Evolutionary conservation across 2,113 vertebrate genomes (phyloP).

Genomic region (Podocnemis expansa): DNA sequence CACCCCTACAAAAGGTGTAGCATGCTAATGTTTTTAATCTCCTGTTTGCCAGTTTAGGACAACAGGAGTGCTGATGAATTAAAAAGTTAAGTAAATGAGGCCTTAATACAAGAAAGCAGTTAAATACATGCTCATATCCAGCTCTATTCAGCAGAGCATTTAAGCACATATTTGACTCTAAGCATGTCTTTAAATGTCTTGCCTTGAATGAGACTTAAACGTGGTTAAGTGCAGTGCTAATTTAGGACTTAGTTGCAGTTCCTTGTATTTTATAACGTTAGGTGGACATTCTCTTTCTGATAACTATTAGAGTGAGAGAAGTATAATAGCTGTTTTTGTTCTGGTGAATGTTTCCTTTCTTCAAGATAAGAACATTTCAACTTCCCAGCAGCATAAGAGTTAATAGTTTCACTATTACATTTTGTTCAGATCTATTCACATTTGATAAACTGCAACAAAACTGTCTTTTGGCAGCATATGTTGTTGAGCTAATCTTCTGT

Average conservation of each 20-base stretch:
- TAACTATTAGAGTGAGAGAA: background rate
- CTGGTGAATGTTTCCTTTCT: background rate
- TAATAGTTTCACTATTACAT: slow-evolving; percentile 43
- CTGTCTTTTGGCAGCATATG: slow-evolving; percentile 51
- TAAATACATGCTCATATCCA: background rate
- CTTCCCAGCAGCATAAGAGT: slow-evolving; percentile 31
- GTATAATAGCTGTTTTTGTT: background rate
- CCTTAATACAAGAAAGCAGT: background rate
- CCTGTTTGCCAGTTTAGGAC: background rate
- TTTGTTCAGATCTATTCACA: slow-evolving; percentile 38
- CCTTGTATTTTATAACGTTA: background rate
- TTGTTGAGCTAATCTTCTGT: slow-evolving; percentile 38
- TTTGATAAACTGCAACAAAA: slow-evolving; percentile 41
- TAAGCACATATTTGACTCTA: too few species aligned
- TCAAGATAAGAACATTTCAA: background rate
- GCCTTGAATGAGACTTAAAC: background rate
- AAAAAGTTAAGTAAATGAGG: background rate
- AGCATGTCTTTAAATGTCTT: background rate
- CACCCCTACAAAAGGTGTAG: background rate
- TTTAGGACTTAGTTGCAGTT: background rate
- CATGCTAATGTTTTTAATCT: background rate
- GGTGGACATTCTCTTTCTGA: background rate
- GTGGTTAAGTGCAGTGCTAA: too few species aligned
- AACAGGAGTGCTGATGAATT: background rate
- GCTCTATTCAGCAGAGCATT: background rate